Percentiles rank a stretch among this genome's conserved stretches.
phyloP scores from a whole-genome alignment of 2,888 invertebrate genomes.

The Plagodis pulveraria region DNA sequence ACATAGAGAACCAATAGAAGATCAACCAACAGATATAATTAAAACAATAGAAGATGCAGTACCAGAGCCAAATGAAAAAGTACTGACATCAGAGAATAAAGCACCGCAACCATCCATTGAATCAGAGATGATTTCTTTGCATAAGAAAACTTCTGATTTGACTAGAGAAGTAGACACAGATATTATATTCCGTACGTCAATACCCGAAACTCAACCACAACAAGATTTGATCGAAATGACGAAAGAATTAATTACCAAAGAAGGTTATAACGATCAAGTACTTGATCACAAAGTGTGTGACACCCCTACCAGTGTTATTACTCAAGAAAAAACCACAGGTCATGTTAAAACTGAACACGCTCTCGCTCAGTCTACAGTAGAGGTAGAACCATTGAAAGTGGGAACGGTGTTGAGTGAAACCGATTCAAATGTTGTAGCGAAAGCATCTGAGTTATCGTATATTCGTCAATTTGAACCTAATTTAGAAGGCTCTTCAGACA shows the following conservation, averaged over 20 bases:
- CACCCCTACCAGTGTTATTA: not conserved
- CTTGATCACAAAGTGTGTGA: too few species aligned
- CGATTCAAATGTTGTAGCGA: constrained; percentile 43
- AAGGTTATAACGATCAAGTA: constrained; percentile 28
- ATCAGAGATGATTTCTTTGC: too few species aligned
- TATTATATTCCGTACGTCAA: not conserved
- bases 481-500: constrained; percentile 53
- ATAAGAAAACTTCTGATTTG: too few species aligned
- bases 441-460: constrained; percentile 55
- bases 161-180: not conserved
- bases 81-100: too few species aligned
- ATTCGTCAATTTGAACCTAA: constrained; percentile 57
- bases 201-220: constrained; percentile 24
- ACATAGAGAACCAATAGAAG: too few species aligned
- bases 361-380: constrained; percentile 48
- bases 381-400: constrained; percentile 53
- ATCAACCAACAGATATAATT: too few species aligned
- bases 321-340: constrained; percentile 33
- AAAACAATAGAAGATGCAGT: too few species aligned
- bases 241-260: constrained; percentile 42
- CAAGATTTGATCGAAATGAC: constrained; percentile 39
- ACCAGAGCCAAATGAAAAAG: too few species aligned
- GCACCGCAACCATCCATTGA: too few species aligned
- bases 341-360: constrained; percentile 45
- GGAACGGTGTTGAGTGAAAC: constrained; percentile 57